These are phyloP conservation scores for Chanos chanos DNA, from an alignment of 2,797 vertebrate genomes.

Conservation along the genomic window DNA sequence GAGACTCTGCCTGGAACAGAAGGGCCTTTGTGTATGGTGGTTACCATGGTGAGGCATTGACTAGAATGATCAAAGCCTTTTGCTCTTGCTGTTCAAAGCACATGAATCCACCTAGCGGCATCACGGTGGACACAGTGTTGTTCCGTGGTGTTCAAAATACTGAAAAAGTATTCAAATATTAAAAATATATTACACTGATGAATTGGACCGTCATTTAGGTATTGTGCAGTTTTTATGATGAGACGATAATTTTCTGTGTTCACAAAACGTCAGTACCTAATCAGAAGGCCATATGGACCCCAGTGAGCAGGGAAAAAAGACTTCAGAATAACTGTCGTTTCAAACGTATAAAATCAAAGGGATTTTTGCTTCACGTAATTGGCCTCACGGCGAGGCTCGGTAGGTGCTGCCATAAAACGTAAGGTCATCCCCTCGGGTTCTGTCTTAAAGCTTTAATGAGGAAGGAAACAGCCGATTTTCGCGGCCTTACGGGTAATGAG, in stretches of 20 bases:
- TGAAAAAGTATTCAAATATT: too few relatives aligned
- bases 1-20: slow-evolving; percentile 30
- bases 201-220: background rate
- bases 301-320: background rate
- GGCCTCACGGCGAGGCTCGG: slow-evolving; percentile 3
- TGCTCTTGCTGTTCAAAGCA: too few relatives aligned
- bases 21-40: slow-evolving; percentile 50
- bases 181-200: too few relatives aligned
- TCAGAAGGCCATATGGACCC: background rate
- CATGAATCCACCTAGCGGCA: slow-evolving; percentile 34
- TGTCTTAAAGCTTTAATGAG: background rate
- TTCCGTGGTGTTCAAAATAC: too few relatives aligned
- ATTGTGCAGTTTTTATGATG: background rate
- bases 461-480: too few relatives aligned
- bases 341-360: background rate
- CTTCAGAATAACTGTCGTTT: background rate
- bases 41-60: slow-evolving; percentile 56
- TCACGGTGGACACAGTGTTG: too few relatives aligned
- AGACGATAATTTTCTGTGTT: background rate
- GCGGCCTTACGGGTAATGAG: too few relatives aligned
- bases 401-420: background rate
- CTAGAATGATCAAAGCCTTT: slow-evolving; percentile 8
- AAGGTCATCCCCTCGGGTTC: background rate
- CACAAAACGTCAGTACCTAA: background rate
- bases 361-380: slow-evolving; percentile 9